Evolutionary conservation across 2,888 invertebrate genomes (phyloP).

Genomic region (Stomorhina lunata): DNA sequence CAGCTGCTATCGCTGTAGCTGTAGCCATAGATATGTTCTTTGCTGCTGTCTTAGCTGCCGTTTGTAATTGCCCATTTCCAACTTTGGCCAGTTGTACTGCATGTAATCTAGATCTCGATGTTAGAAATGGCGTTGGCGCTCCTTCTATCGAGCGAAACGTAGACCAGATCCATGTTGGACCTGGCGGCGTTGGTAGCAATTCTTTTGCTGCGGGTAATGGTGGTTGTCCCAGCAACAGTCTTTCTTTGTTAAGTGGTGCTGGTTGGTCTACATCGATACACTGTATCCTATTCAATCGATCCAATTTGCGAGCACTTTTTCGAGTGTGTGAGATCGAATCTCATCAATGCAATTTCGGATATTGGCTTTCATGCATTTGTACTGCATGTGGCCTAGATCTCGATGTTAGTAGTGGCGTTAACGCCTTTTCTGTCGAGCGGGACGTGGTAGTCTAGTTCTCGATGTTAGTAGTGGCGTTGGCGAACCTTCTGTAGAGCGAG

Average conservation of each 20-base stretch:
- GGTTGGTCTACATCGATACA: too few relatives aligned
- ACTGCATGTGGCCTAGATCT: constrained; percentile 67
- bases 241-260: constrained; percentile 68
- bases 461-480: too few relatives aligned
- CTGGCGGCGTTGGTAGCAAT: constrained; percentile 69
- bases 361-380: too few relatives aligned
- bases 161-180: too few relatives aligned
- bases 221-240: constrained; percentile 73
- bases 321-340: too few relatives aligned
- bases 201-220: constrained; percentile 70
- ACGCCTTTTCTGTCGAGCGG: constrained; percentile 66
- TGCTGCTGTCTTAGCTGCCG: constrained; percentile 73
- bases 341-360: too few relatives aligned
- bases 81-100: constrained; percentile 70
- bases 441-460: too few relatives aligned
- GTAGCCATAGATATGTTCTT: constrained; percentile 76
- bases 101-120: constrained; percentile 66
- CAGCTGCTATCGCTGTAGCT: constrained; percentile 74
- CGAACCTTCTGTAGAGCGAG: too few relatives aligned
- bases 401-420: constrained; percentile 71
- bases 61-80: constrained; percentile 70
- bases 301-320: too few relatives aligned
- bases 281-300: too few relatives aligned
- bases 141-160: constrained; percentile 67
- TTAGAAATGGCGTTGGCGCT: constrained; percentile 71